These are phyloP conservation scores for Holothuria scabra DNA, from an alignment of 53 echinoderm and acorn worm genomes.

Conservation along the genomic window DNA sequence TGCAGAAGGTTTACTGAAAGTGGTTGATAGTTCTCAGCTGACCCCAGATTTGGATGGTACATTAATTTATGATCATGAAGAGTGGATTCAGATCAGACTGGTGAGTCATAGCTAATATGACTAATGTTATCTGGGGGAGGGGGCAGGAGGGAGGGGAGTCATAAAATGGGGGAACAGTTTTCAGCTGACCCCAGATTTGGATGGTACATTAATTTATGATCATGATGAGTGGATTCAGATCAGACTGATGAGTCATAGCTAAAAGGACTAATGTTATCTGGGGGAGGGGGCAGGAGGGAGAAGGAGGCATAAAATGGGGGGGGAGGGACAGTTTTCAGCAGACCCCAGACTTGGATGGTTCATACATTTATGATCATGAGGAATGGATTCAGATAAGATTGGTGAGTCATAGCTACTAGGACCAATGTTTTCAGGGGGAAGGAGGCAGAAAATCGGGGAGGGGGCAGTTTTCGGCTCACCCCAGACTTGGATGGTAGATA, in stretches of 20 bases:
- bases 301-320: too few relatives aligned
- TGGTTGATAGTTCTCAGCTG: constrained; percentile 85
- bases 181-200: constrained; percentile 87
- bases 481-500: constrained; percentile 83
- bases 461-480: constrained; percentile 85
- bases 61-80: constrained; percentile 90
- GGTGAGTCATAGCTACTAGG: constrained; percentile 52
- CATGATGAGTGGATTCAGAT: constrained; percentile 98
- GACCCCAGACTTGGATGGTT: constrained; percentile 86
- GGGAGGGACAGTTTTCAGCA: constrained; percentile 89
- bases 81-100: constrained; percentile 96
- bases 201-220: constrained; percentile 85
- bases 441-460: too few relatives aligned
- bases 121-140: too few relatives aligned
- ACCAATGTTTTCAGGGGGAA: too few relatives aligned
- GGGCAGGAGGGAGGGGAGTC: too few relatives aligned
- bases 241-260: constrained; percentile 70
- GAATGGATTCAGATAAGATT: constrained; percentile 96
- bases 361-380: constrained; percentile 87
- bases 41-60: constrained; percentile 88
- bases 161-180: too few relatives aligned
- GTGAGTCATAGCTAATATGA: constrained; percentile 45
- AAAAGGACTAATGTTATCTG: too few relatives aligned
- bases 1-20: constrained; percentile 81
- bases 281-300: too few relatives aligned